phyloP scores from a whole-genome alignment of 2,888 invertebrate genomes.

The Antheraea yamamai region DNA sequence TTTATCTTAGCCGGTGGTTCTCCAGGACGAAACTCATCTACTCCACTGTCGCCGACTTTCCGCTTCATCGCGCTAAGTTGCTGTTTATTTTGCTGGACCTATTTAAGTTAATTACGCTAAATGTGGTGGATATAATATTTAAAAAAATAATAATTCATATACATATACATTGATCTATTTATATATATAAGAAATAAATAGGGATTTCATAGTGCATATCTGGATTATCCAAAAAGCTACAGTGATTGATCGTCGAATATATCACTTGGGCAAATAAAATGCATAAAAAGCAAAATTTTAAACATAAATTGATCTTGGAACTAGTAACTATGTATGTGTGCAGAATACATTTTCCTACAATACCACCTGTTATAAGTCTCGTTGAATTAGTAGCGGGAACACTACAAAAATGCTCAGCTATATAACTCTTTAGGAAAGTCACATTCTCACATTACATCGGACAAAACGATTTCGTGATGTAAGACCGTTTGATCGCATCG shows the following conservation, averaged over 20 bases:
- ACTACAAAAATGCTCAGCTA: conserved; percentile 45
- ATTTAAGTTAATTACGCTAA: conserved; percentile 14
- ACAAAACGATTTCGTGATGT: conserved; percentile 7
- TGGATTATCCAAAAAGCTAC: conserved; percentile 76
- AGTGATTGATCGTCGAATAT: conserved; percentile 46
- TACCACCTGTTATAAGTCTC: conserved; percentile 43
- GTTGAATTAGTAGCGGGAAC: conserved; percentile 44
- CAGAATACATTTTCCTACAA: conserved; percentile 69
- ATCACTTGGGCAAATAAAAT: conserved; percentile 47
- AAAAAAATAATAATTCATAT: conserved; percentile 14
- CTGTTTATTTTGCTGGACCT: conserved; percentile 98
- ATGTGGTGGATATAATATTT: not conserved
- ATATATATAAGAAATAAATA: conserved; percentile 18
- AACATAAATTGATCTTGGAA: conserved; percentile 37
- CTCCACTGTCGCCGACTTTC: conserved; percentile 83
- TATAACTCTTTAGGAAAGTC: conserved; percentile 28
- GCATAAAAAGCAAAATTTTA: conserved; percentile 40
- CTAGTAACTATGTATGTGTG: conserved; percentile 58
- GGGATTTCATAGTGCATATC: conserved; percentile 59
- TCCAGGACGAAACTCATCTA: conserved; percentile 84
- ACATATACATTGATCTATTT: conserved; percentile 22
- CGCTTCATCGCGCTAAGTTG: conserved; percentile 92
- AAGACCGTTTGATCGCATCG: not conserved
- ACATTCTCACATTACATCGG: conserved; percentile 69
- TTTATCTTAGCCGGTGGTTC: conserved; percentile 88